phyloP scores from a whole-genome alignment of 1,140 invertebrate species.

The Eurosta solidaginis region DNA sequence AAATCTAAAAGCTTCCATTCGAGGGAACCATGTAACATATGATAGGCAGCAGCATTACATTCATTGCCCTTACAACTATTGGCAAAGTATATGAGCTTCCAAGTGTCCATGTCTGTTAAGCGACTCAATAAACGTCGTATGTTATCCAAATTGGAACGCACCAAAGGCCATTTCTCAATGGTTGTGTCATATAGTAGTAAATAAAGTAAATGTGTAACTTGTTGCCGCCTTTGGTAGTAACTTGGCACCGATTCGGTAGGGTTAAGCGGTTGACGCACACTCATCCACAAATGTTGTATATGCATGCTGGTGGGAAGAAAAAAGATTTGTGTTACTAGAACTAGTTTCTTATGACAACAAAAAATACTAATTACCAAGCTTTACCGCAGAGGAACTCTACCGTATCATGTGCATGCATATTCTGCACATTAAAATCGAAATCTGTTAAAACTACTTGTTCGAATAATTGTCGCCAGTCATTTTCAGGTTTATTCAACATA shows the following conservation, averaged over 20 bases:
- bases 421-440: constrained; percentile 39
- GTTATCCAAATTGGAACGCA: constrained; percentile 24
- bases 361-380: constrained; percentile 41
- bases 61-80: constrained; percentile 53
- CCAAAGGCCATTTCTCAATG: constrained; percentile 20
- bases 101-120: constrained; percentile 40
- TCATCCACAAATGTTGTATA: constrained; percentile 43
- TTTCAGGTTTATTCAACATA: background rate
- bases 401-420: constrained; percentile 37
- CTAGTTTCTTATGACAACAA: too few species aligned
- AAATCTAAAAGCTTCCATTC: constrained; percentile 56
- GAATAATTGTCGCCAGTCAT: background rate
- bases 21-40: constrained; percentile 51
- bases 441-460: constrained; percentile 27
- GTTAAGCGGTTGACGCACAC: constrained; percentile 35
- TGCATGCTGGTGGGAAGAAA: constrained; percentile 42
- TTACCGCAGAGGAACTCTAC: constrained; percentile 41
- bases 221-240: constrained; percentile 26
- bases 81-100: constrained; percentile 50
- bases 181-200: constrained; percentile 38
- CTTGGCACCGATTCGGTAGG: constrained; percentile 36
- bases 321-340: background rate
- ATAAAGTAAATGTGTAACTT: constrained; percentile 51
- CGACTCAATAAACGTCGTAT: constrained; percentile 43
- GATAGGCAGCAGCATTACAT: constrained; percentile 50